Evolutionary conservation across 2,797 vertebrate species (phyloP), one percentile per base, ranked within the genome.

Genomic region (Lagorchestes hirsutus): DNA sequence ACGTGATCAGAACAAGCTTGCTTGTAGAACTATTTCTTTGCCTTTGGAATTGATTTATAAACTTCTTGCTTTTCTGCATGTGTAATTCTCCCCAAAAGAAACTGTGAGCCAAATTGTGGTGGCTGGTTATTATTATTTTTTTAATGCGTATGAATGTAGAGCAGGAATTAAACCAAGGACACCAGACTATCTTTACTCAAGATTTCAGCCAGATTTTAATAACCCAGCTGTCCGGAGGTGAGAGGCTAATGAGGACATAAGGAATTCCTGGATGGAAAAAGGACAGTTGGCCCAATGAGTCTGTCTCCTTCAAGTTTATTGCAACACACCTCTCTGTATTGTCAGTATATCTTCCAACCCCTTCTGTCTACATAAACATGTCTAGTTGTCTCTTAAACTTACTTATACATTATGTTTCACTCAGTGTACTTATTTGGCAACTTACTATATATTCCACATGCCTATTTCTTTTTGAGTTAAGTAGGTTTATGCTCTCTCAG

Each of bases 221-320:
- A 98, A 95, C 58, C 54, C 97, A 98, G 97, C 98, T 98, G 98
- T 98, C 98, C 96, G 96, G 97, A 97, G 98, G 98, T 98, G 98
- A 98, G 98, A 98, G 95, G 96, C 92, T 98, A 98, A 99, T 94
- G 97, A 98, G 97, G 98, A 98, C 97, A 97, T 94, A 97, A 98
- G 96, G 97, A 98, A 98, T 98, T 98, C 97, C 98, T 98, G 98
- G 98, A 97, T 11, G 93, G 98, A 97, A 98, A 97, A 97, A 95
- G 97, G 97, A 97, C 97, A 90, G 94, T 98, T 98, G 98, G 98
- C 97, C 97, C 97, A 98, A 96, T 93, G 91, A 98, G 97, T 94
- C 97, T 98, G 96, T 98, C 98, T 97, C 97, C 98, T 98, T 98
- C 97, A 98, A 98, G 96, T 98, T 98, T 96, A 97, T 98, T 98